phyloP scores from a whole-genome alignment of 2,797 vertebrate species.

The Pangasius macronema region DNA sequence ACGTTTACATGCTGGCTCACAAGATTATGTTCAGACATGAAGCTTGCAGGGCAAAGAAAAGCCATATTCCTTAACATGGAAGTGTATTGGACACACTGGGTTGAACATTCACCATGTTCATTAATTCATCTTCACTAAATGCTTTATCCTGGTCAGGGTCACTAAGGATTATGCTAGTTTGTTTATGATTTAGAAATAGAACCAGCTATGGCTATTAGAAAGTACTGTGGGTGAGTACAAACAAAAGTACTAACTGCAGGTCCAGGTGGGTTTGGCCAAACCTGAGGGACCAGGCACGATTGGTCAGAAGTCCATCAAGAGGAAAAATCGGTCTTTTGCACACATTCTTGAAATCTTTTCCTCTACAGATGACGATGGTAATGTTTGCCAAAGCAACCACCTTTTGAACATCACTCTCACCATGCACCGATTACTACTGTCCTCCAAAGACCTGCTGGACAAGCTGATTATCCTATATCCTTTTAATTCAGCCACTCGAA shows the following conservation, averaged over 20 bases:
- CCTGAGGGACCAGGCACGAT: neutral
- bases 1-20: neutral
- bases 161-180: neutral
- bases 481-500: slow-evolving; percentile 61
- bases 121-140: neutral
- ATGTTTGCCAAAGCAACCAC: slow-evolving; percentile 82
- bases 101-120: neutral
- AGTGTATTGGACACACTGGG: neutral
- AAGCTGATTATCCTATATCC: slow-evolving; percentile 91
- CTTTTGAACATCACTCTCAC: slow-evolving; percentile 88
- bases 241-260: neutral
- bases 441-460: slow-evolving; percentile 87
- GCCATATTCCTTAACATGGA: neutral
- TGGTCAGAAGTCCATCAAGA: neutral
- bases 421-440: slow-evolving; percentile 91
- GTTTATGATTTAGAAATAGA: neutral
- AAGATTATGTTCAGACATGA: neutral
- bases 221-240: neutral
- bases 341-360: slow-evolving; percentile 18
- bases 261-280: neutral
- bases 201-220: neutral
- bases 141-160: neutral
- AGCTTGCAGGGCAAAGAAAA: neutral
- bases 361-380: slow-evolving; percentile 86
- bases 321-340: neutral